Percentiles rank a stretch among this genome's conserved stretches.
Evolutionary conservation across 2,797 vertebrate genomes (phyloP).

Genomic region (Myiotriccus ornatus): DNA sequence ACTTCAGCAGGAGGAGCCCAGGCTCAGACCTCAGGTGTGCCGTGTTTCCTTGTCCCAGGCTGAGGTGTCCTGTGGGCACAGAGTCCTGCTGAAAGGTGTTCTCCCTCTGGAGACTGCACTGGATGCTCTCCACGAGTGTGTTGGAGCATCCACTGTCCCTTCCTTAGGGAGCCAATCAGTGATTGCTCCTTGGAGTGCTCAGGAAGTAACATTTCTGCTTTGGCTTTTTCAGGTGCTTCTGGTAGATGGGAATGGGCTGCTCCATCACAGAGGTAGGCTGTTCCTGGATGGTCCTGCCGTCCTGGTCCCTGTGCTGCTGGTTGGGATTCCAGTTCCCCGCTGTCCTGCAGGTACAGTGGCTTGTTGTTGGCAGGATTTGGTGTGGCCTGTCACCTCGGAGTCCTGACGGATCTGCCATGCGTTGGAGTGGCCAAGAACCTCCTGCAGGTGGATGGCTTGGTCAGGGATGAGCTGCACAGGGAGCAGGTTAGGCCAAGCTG

Average conservation of each 20-base stretch:
- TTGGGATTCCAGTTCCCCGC: not conserved
- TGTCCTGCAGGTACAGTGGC: not conserved
- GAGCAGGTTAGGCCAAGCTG: slow-evolving; percentile 79
- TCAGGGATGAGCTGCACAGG: slow-evolving; percentile 79
- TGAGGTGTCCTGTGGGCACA: no score
- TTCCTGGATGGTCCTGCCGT: not conserved
- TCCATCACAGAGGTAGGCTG: slow-evolving; percentile 87
- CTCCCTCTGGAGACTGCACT: rapidly evolving
- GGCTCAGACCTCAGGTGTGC: slow-evolving; percentile 85
- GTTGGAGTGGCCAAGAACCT: slow-evolving; percentile 95
- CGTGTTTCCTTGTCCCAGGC: rapidly evolving
- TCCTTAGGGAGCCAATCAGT: not conserved
- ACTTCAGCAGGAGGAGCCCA: slow-evolving; percentile 72
- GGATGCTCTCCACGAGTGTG: not conserved
- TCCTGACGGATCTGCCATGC: slow-evolving; percentile 86
- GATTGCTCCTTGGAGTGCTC: not conserved
- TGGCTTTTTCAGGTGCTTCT: slow-evolving; percentile 83
- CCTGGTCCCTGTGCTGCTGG: not conserved
- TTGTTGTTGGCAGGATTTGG: slow-evolving; percentile 83
- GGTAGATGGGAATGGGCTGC: slow-evolving; percentile 92
- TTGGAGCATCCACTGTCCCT: not conserved
- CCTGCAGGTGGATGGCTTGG: slow-evolving; percentile 87
- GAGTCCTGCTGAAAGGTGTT: not conserved
- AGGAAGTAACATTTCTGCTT: not conserved
- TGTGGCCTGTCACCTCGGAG: slow-evolving; percentile 90